A percentile compares a stretch with the other conserved stretches of the same genome.
phyloP scores from a whole-genome alignment of 1,140 invertebrate species.

The Drosophila pallidifrons region DNA sequence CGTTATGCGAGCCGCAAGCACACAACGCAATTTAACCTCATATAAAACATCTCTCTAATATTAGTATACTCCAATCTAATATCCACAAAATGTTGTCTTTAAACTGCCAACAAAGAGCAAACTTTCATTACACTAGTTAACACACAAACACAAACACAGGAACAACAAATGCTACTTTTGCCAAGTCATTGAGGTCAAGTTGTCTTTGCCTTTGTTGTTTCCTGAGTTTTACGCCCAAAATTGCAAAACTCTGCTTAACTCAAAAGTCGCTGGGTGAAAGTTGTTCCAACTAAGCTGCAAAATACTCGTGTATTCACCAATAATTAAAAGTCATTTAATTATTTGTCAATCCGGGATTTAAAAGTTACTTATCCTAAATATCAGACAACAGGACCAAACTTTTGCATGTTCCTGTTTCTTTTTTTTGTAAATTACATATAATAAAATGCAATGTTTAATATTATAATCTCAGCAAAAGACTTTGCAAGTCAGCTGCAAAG shows the following conservation, averaged over 20 bases:
- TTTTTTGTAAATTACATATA: too few species aligned
- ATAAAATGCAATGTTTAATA: too few species aligned
- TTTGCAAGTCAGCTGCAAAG: too few species aligned
- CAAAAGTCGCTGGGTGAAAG: too few species aligned
- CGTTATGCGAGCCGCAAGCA: not conserved
- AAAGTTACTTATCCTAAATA: too few species aligned
- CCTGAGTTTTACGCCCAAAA: not conserved
- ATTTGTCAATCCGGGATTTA: not conserved
- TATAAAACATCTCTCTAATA: not conserved
- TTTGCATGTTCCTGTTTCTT: too few species aligned
- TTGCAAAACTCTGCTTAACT: not conserved
- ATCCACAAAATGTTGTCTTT: not conserved
- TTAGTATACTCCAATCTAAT: not conserved
- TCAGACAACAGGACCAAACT: too few species aligned
- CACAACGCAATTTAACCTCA: not conserved
- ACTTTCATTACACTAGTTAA: too few species aligned
- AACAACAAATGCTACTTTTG: not conserved
- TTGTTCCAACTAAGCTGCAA: too few species aligned
- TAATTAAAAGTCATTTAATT: slow-evolving; percentile 9
- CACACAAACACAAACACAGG: not conserved
- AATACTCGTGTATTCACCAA: too few species aligned
- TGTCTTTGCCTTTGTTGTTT: not conserved
- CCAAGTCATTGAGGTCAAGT: slow-evolving; percentile 1
- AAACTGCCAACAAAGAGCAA: not conserved
- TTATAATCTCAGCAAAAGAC: too few species aligned